Conservation (phyloP, 2,113 vertebrate species). For the Herpetotheres cachinnans region DNA sequence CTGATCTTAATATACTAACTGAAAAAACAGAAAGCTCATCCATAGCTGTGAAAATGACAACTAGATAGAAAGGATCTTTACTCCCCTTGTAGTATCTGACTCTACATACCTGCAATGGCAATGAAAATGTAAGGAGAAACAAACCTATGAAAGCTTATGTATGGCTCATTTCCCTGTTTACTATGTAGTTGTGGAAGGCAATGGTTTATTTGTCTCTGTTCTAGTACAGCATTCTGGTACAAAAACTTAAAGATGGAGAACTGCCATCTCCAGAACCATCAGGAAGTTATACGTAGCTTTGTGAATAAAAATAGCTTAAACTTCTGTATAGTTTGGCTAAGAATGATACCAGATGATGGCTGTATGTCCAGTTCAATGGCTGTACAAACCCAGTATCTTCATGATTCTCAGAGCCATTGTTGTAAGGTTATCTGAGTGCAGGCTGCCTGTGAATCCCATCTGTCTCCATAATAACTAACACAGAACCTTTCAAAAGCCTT, state of each 20-base stretch:
- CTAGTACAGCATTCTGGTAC: neutral
- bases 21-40: neutral
- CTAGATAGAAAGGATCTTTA: neutral
- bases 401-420: neutral
- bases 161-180: neutral
- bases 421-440: neutral
- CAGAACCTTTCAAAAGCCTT: neutral
- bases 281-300: neutral
- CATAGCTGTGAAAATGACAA: neutral
- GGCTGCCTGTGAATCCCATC: neutral
- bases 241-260: neutral
- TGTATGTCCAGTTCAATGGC: neutral
- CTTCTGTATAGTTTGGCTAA: neutral
- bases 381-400: neutral
- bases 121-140: neutral
- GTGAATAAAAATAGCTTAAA: neutral
- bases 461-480: neutral
- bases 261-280: neutral
- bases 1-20: neutral
- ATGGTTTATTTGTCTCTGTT: neutral
- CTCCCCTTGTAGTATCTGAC: neutral
- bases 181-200: neutral
- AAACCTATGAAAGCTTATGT: neutral
- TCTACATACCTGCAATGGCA: neutral
- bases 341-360: neutral